Evolutionary conservation across 2,797 vertebrate genomes (phyloP).

Genomic region (Bradypodion pumilum): DNA sequence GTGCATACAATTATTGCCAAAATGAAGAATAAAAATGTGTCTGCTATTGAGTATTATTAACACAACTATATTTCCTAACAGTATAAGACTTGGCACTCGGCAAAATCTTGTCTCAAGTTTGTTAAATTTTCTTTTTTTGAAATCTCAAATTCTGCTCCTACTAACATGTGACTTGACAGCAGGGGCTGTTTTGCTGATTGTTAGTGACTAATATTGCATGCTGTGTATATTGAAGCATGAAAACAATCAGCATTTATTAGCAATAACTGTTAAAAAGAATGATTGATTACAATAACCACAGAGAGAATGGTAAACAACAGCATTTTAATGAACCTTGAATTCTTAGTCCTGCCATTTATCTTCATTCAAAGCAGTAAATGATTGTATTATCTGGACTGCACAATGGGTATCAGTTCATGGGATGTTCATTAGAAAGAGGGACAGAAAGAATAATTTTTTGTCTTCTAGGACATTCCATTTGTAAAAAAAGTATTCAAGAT

Average conservation of each 20-base stretch:
- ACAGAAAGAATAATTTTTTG: not conserved
- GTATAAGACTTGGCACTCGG: too few species aligned
- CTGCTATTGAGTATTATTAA: too few species aligned
- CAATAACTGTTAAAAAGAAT: not conserved
- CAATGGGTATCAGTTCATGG: not conserved
- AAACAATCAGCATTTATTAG: conserved; percentile 12
- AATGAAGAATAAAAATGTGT: too few species aligned
- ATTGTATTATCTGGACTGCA: not conserved
- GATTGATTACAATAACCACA: conserved; percentile 2
- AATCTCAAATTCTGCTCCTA: not conserved
- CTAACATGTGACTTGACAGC: not conserved
- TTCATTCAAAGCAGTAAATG: not conserved
- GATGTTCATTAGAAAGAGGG: not conserved
- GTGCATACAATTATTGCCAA: too few species aligned
- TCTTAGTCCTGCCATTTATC: not conserved
- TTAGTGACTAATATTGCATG: not conserved
- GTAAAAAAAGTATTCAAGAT: not conserved
- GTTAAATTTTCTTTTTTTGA: not conserved
- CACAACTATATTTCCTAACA: too few species aligned
- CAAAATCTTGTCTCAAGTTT: not conserved
- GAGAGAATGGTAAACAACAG: not conserved
- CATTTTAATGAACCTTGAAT: conserved; percentile 6
- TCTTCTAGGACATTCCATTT: not conserved
- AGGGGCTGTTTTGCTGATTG: not conserved
- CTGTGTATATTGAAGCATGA: conserved; percentile 1